Evolutionary conservation across 1,140 invertebrate genomes (phyloP), one percentile per base, ranked within the genome.

Genomic region (Hesperophylax magnus): DNA sequence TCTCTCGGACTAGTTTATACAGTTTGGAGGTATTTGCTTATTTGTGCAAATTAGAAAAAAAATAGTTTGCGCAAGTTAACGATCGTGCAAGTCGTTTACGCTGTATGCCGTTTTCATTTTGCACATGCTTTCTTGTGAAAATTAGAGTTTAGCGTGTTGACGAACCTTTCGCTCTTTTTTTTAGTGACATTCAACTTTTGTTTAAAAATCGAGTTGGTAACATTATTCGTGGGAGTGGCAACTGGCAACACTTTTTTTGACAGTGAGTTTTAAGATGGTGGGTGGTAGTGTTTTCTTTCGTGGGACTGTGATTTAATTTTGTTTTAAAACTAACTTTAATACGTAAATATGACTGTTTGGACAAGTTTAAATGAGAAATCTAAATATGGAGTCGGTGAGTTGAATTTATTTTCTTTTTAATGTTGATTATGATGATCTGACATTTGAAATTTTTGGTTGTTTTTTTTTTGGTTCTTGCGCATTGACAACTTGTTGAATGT

Each of bases 361-460:
- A 81, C 58, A 22, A n/a, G 39, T 39, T 52, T 81, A 24, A 77
- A 15, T 11, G 74, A 76, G 11, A 75, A 63, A 75, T 65, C 53
- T 6, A 74, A 74, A 79, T 79, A 79, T 79, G 78, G 78, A 72
- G 60, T 79, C 56, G 78, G 78, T 79, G 20, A 74, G 78, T 79
- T 22, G 7, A 18, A 79, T 60, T 71, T 39, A 17, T n/a, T 52
- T 63, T 20, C 61, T 9, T 52, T 47, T 63, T 60, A 34, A 24
- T 3, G 20, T 34, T 8, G 5, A 20, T 20, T 20, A 22, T 22
- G 14, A 15, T 17, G 7, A 20, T 63, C 34, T 60, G 56, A 34
- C 56, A 61, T 39, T 39, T 47, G 5, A n/a, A 15, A 11, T 39
- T 77, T 71, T 18, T 18, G n/a, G n/a, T 20, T 61, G 15, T 24